Evolutionary conservation across 1,140 invertebrate genomes (phyloP).

Genomic region (Drosophila orosa): DNA sequence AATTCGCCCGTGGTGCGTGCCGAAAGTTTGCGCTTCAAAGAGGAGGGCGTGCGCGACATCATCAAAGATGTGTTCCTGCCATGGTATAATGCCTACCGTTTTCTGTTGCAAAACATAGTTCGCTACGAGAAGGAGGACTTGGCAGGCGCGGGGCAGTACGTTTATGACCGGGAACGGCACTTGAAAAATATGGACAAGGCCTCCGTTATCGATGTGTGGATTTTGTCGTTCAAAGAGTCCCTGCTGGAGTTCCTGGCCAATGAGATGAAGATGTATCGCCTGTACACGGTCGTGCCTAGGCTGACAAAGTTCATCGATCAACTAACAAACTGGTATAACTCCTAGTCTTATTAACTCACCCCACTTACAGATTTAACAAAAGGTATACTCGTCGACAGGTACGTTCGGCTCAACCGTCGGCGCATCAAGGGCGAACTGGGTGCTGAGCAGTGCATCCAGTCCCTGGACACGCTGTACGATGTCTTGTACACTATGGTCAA

Average conservation of each 20-base stretch:
- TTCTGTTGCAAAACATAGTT: conserved; percentile 96
- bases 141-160: conserved; percentile 84
- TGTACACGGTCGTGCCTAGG: conserved; percentile 97
- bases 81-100: conserved; percentile 99
- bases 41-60: conserved; percentile 98
- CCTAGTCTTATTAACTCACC: too few relatives aligned
- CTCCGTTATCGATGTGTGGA: conserved; percentile 99
- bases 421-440: conserved; percentile 95
- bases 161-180: conserved; percentile 87
- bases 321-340: conserved; percentile 94
- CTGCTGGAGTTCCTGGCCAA: conserved; percentile 93
- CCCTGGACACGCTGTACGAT: conserved; percentile 94
- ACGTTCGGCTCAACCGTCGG: conserved; percentile 98
- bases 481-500: conserved; percentile 95
- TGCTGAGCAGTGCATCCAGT: conserved; percentile 91
- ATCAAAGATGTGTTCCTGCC: conserved; percentile 99
- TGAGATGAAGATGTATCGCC: conserved; percentile 97
- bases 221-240: conserved; percentile 97
- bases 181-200: conserved; percentile 74
- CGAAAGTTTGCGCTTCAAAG: conserved; percentile 98
- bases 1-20: conserved; percentile 99
- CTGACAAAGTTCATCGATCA: conserved; percentile 98
- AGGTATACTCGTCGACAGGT: conserved; percentile 81
- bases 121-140: conserved; percentile 90
- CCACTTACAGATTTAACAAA: background rate